These are phyloP conservation scores for Thalassophryne amazonica DNA, from an alignment of 2,797 vertebrate species.

Conservation along the genomic window DNA sequence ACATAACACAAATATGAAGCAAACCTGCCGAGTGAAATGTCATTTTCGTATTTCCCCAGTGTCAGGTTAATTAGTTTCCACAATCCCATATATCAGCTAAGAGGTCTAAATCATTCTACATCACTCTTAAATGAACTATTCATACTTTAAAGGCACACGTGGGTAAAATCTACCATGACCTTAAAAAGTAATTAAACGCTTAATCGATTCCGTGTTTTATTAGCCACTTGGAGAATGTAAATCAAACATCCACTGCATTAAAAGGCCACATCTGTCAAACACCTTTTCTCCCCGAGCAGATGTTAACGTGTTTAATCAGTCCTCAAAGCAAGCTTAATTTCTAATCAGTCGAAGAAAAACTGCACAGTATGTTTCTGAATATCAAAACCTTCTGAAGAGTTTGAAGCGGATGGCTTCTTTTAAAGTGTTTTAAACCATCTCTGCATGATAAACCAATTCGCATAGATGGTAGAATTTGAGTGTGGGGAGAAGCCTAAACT, in stretches of 20 bases:
- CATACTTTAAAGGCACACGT: background rate
- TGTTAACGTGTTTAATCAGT: constrained; percentile 2
- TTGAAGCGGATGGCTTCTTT: constrained; percentile 37
- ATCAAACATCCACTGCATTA: constrained; percentile 42
- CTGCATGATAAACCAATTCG: constrained; percentile 13
- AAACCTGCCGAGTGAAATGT: constrained; percentile 8
- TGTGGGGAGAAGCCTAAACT: constrained; percentile 25
- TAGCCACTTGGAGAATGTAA: constrained; percentile 18
- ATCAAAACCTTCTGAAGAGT: constrained; percentile 17
- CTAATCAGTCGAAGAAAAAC: constrained; percentile 43
- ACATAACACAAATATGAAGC: background rate
- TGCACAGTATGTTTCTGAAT: constrained; percentile 18
- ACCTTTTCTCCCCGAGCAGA: background rate
- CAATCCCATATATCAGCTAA: background rate
- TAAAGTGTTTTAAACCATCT: constrained; percentile 20
- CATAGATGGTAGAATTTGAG: constrained; percentile 48
- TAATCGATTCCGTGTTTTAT: constrained; percentile 30
- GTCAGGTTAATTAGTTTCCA: background rate
- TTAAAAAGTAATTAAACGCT: constrained; percentile 42
- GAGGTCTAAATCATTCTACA: constrained; percentile 15
- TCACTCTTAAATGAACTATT: constrained; percentile 11
- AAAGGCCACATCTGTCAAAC: constrained; percentile 49
- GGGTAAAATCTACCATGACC: constrained; percentile 24
- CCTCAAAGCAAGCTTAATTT: constrained; percentile 34
- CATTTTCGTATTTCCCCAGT: background rate